These are phyloP conservation scores for Bucco capensis DNA, from an alignment of 2,113 vertebrate species.

Conservation along the genomic window DNA sequence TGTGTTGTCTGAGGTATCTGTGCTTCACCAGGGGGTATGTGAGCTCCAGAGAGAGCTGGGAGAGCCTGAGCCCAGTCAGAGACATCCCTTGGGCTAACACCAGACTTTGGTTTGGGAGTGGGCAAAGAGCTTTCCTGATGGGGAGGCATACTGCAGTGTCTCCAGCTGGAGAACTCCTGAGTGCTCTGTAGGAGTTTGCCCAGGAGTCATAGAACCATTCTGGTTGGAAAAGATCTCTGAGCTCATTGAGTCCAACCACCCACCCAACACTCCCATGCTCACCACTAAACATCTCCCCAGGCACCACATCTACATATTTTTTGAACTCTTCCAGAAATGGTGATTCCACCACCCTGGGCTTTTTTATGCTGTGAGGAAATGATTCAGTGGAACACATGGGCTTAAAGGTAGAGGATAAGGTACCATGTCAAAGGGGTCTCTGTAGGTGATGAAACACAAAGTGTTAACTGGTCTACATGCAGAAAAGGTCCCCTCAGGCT, in stretches of 20 bases:
- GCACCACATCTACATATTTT: no score
- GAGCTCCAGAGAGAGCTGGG: neutral
- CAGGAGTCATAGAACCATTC: neutral
- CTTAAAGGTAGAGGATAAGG: neutral
- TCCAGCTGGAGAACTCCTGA: neutral
- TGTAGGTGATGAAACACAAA: accelerated
- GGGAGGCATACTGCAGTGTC: neutral
- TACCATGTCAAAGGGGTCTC: accelerated
- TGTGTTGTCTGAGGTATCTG: neutral
- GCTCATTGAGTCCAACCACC: no score
- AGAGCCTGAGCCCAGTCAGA: neutral
- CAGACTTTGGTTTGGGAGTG: neutral
- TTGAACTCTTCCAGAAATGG: no score
- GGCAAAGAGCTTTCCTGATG: neutral
- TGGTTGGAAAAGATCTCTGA: no score
- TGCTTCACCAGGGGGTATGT: neutral
- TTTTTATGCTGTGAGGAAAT: neutral
- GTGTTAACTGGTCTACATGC: neutral
- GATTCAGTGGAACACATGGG: neutral
- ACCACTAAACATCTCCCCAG: no score
- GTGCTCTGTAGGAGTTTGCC: accelerated
- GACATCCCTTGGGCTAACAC: neutral
- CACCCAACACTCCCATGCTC: no score
- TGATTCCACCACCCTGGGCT: no score
- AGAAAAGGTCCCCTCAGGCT: neutral